These are phyloP conservation scores for Phoxinus dragarum DNA, from an alignment of 2,797 vertebrate genomes.

Conservation along the genomic window DNA sequence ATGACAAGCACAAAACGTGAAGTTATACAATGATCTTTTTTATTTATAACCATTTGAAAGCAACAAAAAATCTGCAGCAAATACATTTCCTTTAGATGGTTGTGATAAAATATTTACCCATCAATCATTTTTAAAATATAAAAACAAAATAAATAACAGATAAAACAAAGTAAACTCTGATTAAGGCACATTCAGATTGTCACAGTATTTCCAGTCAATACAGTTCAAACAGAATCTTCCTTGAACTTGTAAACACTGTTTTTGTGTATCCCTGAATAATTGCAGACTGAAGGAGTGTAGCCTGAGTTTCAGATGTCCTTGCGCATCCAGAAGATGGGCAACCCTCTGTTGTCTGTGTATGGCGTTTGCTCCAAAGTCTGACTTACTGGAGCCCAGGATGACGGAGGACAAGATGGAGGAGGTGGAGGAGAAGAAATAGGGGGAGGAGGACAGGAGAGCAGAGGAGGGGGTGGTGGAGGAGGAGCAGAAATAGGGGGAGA, in stretches of 20 bases:
- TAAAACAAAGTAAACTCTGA: slow-evolving; percentile 7
- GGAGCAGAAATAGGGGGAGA: background rate
- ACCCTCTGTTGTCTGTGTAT: slow-evolving; percentile 84
- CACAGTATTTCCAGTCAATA: slow-evolving; percentile 15
- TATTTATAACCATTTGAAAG: background rate
- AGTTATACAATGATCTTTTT: background rate
- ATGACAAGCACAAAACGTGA: background rate
- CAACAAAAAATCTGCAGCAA: background rate
- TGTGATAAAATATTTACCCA: background rate
- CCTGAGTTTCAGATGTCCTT: slow-evolving; percentile 82
- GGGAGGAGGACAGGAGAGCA: background rate
- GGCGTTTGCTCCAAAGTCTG: slow-evolving; percentile 81
- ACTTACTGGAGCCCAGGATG: slow-evolving; percentile 44
- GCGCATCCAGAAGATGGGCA: slow-evolving; percentile 95
- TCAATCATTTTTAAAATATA: background rate
- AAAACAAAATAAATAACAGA: background rate
- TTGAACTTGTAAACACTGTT: slow-evolving; percentile 5
- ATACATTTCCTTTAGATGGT: background rate
- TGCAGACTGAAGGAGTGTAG: background rate
- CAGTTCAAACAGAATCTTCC: background rate
- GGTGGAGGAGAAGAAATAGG: slow-evolving; percentile 16
- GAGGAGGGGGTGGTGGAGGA: background rate
- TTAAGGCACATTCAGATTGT: slow-evolving; percentile 49
- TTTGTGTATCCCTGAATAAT: slow-evolving; percentile 26
- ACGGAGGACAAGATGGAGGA: slow-evolving; percentile 51